These are phyloP conservation scores for Chionis minor DNA, from an alignment of 2,113 vertebrate species.

Conservation along the genomic window DNA sequence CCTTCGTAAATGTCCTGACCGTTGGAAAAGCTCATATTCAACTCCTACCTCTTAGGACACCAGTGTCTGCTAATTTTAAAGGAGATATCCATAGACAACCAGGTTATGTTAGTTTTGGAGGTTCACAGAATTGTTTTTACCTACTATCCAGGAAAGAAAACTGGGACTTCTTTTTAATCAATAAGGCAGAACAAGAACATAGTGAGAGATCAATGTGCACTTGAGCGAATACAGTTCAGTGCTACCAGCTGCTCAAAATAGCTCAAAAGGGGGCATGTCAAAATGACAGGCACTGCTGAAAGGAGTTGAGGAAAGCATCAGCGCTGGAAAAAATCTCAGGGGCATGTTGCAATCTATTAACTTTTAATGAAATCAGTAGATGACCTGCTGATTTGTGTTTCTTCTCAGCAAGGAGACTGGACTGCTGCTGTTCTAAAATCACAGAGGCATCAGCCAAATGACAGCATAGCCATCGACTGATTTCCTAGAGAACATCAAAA, in stretches of 20 bases:
- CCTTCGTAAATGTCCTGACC: background rate
- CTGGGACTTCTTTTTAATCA: background rate
- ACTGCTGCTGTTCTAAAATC: slow-evolving; percentile 47
- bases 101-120: background rate
- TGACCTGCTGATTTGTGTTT: slow-evolving; percentile 56
- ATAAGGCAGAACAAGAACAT: slow-evolving; percentile 10
- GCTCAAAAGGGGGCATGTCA: slow-evolving; percentile 7
- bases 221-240: slow-evolving; percentile 5
- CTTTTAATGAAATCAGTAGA: slow-evolving; percentile 67
- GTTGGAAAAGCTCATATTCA: background rate
- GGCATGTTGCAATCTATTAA: slow-evolving; percentile 64
- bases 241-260: slow-evolving; percentile 36
- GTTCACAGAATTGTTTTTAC: background rate
- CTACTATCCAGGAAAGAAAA: slow-evolving; percentile 15
- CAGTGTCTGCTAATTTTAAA: background rate
- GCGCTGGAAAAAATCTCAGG: slow-evolving; percentile 32
- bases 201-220: slow-evolving; percentile 19
- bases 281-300: slow-evolving; percentile 28
- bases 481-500: slow-evolving; percentile 57
- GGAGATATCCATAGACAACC: background rate
- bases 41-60: background rate
- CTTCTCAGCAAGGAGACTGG: slow-evolving; percentile 52
- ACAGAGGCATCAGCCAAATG: slow-evolving; percentile 1
- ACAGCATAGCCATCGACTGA: background rate
- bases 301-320: slow-evolving; percentile 3